Percentiles rank a stretch among this genome's conserved stretches.
phyloP scores from a whole-genome alignment of 2,888 invertebrate species.

The Meiosimyza decipiens region DNA sequence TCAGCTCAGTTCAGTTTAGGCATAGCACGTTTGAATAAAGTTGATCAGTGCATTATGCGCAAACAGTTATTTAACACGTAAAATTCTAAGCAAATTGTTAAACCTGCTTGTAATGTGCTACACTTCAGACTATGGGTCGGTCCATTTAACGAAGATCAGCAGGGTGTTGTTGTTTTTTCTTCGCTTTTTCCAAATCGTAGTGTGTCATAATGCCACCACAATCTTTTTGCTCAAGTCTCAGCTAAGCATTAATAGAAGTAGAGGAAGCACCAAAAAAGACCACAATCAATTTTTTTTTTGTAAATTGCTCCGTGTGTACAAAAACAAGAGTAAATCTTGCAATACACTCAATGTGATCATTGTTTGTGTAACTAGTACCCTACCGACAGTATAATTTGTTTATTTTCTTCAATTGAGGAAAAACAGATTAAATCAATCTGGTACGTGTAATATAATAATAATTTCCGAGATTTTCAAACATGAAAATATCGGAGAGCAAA shows the following conservation, averaged over 20 bases:
- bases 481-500: too few species aligned
- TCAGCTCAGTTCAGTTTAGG: not conserved
- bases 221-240: not conserved
- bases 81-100: too few species aligned
- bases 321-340: conserved; percentile 26
- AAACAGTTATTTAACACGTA: too few species aligned
- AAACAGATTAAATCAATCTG: too few species aligned
- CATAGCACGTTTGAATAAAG: conserved; percentile 14
- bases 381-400: not conserved
- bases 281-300: too few species aligned
- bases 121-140: too few species aligned
- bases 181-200: not conserved
- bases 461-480: too few species aligned
- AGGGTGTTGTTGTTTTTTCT: not conserved
- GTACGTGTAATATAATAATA: too few species aligned
- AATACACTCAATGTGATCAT: conserved; percentile 14
- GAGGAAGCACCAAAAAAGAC: not conserved
- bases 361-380: not conserved
- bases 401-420: too few species aligned
- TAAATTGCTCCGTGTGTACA: not conserved
- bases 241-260: not conserved
- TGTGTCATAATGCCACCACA: conserved; percentile 33
- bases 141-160: too few species aligned
- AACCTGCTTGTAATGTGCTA: too few species aligned
- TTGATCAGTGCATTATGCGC: too few species aligned